Base-by-base conservation (phyloP, 2,113 vertebrate species). In the Dendrocopos noguchii region DNA sequence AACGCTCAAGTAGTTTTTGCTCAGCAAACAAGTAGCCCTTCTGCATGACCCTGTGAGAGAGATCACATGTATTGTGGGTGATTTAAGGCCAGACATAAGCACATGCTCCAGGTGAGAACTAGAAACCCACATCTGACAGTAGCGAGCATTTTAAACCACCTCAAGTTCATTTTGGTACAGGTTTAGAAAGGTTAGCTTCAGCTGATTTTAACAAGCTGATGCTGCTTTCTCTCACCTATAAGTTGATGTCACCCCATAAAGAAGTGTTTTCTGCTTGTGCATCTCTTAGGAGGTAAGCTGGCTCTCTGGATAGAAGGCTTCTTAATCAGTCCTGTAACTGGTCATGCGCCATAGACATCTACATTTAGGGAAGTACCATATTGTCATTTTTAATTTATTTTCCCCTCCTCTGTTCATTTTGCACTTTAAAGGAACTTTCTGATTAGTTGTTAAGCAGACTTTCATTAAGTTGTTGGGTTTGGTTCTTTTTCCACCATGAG, bases 341-440 rank as follows among this genome's bases (percentile, higher is more conserved):
- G n/a, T 9, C 22, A 3, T 12, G 17, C 9, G 2, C 21, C 67
- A 29, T 5, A 52, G 33, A 42, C 3, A 7, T 3, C 1, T 3
- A 10, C 15, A 52, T 60, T 67, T 53, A 28, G 22, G 55, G 53
- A 83, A 53, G 3, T 31, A 53, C 4, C 22, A 15, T 66, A 17
- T 27, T 53, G 5, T n/a, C 6, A 46, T 46, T 60, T 68, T 80
- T 33, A 56, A 15, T 28, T 56, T 39, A 18, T 71, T 87, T 82
- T 57, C 27, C 13, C 31, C 12, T 80, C 10, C 15, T 87, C 31
- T 84, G 28, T 57, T 52, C 15, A 34, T 44, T 66, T 42, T 16
- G 17, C 31, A 64, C 6, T 33, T 80, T 59, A 19, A 85, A 80
- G 5, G 28, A 27, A 34, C 8, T 13, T 36, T 50, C 34, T 39